These are phyloP conservation scores for Caenorhabditis sinica DNA, from an alignment of 2,888 invertebrate genomes.

Conservation along the genomic window DNA sequence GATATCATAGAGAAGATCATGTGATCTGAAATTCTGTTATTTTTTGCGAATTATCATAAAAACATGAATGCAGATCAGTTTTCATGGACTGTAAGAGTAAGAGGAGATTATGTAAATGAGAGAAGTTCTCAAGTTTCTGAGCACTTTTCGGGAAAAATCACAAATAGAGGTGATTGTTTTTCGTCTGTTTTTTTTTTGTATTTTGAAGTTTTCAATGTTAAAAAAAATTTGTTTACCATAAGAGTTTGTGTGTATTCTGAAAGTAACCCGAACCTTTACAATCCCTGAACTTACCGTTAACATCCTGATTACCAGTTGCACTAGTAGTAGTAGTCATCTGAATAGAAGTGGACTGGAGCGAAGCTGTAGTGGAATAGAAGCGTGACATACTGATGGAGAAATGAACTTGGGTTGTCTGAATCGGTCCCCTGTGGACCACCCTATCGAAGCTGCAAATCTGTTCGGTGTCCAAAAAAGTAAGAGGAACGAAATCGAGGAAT, in stretches of 20 bases:
- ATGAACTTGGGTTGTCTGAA: constrained; percentile 44
- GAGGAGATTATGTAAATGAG: background rate
- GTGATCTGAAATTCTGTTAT: background rate
- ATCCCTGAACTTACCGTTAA: constrained; percentile 38
- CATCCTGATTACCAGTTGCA: constrained; percentile 22
- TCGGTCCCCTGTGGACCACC: constrained; percentile 52
- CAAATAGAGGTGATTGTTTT: too few species aligned
- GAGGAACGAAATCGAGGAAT: constrained; percentile 14
- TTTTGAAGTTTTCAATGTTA: too few species aligned
- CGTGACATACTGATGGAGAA: constrained; percentile 53
- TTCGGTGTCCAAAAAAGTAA: constrained; percentile 49
- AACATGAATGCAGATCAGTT: background rate
- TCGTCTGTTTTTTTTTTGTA: too few species aligned
- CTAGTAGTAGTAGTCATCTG: background rate
- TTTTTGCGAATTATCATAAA: constrained; percentile 10
- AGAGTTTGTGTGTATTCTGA: too few species aligned
- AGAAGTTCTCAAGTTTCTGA: constrained; percentile 5
- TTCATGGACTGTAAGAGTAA: background rate
- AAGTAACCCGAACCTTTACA: too few species aligned
- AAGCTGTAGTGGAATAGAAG: constrained; percentile 19
- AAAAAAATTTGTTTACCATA: too few species aligned
- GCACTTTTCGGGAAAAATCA: background rate
- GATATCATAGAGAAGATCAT: background rate
- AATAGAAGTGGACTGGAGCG: constrained; percentile 41
- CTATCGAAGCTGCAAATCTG: constrained; percentile 59